phyloP scores from a whole-genome alignment of 2,113 vertebrate species.

The Apaloderma vittatum region DNA sequence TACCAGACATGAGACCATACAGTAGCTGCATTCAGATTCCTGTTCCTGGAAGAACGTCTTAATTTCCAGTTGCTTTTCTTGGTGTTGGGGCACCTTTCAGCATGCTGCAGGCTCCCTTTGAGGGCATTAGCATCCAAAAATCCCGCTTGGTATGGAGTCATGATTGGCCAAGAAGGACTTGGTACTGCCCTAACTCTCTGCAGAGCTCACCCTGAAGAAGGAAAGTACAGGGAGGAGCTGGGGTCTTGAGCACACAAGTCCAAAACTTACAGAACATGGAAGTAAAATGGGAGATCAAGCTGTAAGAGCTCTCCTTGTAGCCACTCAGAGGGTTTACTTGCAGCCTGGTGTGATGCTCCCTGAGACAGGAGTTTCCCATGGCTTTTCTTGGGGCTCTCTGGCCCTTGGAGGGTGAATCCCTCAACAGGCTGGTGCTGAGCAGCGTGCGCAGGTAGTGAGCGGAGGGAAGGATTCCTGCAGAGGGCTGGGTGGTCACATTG shows the following conservation, averaged over 20 bases:
- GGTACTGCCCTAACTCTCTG: neutral
- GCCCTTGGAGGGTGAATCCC: neutral
- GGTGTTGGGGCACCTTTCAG: neutral
- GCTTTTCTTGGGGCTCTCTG: neutral
- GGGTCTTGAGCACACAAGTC: neutral
- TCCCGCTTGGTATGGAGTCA: neutral
- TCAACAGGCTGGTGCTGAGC: neutral
- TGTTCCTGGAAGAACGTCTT: neutral
- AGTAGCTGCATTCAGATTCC: neutral
- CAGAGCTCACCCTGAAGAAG: neutral
- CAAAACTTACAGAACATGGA: neutral
- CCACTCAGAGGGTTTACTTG: accelerated
- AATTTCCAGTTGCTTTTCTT: neutral
- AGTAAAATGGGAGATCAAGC: neutral
- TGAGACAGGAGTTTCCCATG: neutral
- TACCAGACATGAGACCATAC: neutral
- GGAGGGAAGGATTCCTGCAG: neutral
- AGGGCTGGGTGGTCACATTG: neutral
- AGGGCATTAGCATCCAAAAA: neutral
- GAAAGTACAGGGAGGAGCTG: neutral
- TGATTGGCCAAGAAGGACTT: neutral
- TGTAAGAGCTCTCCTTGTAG: neutral
- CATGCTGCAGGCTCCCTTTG: neutral
- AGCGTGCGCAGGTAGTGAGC: neutral
- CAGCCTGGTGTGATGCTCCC: neutral